Evolutionary conservation across 2,113 vertebrate species (phyloP), one percentile per base, ranked within the genome.

Genomic region (Pyrgilauda ruficollis): DNA sequence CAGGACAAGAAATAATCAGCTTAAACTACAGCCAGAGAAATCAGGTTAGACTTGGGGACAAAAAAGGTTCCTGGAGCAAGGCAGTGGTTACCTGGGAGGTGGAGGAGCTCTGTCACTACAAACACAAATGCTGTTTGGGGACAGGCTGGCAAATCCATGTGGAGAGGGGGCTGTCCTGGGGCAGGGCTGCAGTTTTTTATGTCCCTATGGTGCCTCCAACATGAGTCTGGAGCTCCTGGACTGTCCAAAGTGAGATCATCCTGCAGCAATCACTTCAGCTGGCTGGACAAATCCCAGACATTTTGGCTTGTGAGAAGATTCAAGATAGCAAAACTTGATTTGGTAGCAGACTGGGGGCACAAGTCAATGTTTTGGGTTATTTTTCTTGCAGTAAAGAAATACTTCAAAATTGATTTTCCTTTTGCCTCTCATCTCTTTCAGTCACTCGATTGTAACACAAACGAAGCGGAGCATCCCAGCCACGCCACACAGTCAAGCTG

Each of bases 1-100:
- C 91, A 64, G 94, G 93, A 96, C 95, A 91, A 95, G 96, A 95
- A 94, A 95, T 97, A 96, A 97, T 96, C 89, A 37, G 84, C 96
- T 96, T 96, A 96, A 96, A 97, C 95, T 96, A 94, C 89, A 95
- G 96, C 84, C 61, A 74, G 80, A 87, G 73, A 93, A 96, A 96
- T 95, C 91, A 94, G 91, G 94, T 94, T 95, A 93, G 86, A 72
- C 89, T 39, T 39, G 22, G 68, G 94, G 96, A 93, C 89, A 91
- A 78, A 95, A 93, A 22, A 1, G 0, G 73, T 41, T 89, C 1
- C 0, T 31, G 69, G 43, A 97, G 76, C 20, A 15, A 23, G 55
- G 82, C 70, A 76, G 67, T 44, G 50, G 74, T 84, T 86, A 80
- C 90, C 63, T 92, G 77, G 47, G 61, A 88, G 78, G 35, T 31